Base-by-base conservation (phyloP, 1,140 invertebrate genomes). In the Brachionus calyciflorus region DNA sequence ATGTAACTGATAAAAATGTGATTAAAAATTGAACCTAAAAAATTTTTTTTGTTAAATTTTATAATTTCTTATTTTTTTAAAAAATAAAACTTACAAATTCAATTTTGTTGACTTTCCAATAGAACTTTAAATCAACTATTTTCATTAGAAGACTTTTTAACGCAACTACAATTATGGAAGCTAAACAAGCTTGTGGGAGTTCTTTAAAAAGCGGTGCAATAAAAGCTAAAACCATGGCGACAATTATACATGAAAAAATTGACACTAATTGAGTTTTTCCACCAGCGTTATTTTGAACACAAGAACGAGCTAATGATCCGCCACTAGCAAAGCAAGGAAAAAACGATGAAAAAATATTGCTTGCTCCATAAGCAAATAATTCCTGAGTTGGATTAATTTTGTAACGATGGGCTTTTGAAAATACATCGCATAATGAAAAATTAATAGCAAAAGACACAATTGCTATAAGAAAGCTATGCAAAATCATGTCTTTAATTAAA, bases 291-390 rank as follows among this genome's bases (percentile, higher is more conserved):
- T 86, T 84, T 80, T 84, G 86, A 30, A 85, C 85, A 69, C 83
- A 82, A 79, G 82, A 87, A 73, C 84, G 83, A 40, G 84, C 86
- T 79, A 89, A 81, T 10, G 87, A 87, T 14, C 86, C 87, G 26
- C 86, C 84, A 55, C 83, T 84, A 10, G 87, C 85, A 78, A 87
- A 88, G 55, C 87, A 87, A 14, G 82, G 82, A 80, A 87, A 87
- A 77, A 87, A 83, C 2, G 87, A 87, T 33, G 84, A 81, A 26
- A 88, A 68, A 4, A 87, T 76, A 77, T 87, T 87, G n/a, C 81
- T 81, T 12, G 84, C 77, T n/a, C 87, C 87, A 79, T 87, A 83
- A 9, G 88, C 88, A 60, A 87, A 78, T 63, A 89, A 79, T 79
- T 88, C 88, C 85, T 87, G 60, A 4, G 60, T 44, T 14, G 60